Conservation (phyloP, 1,140 invertebrate species). For the Cyclargus thomasi region DNA sequence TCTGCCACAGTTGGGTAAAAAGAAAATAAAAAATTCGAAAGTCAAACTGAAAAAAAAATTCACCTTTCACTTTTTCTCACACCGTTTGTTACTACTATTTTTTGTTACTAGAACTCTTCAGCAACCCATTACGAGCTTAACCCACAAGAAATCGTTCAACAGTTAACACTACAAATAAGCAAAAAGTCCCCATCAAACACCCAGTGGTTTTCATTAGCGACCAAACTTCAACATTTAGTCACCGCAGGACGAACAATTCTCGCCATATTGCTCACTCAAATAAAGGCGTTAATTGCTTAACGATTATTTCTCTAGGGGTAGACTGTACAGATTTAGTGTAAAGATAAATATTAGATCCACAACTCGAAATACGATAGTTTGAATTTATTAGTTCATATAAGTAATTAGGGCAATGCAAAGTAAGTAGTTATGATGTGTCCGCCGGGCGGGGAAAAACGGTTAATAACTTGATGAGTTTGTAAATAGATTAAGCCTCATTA, state of each 20-base stretch:
- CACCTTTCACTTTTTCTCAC: too few species aligned
- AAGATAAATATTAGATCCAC: neutral
- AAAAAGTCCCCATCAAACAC: constrained; percentile 5
- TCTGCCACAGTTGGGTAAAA: too few species aligned
- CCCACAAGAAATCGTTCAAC: constrained; percentile 22
- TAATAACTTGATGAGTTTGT: neutral
- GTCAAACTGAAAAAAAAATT: too few species aligned
- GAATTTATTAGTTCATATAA: constrained; percentile 6
- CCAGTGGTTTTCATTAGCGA: neutral
- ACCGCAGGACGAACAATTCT: neutral
- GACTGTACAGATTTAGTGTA: neutral
- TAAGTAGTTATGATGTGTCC: neutral
- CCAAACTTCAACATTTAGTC: neutral
- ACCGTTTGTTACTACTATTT: too few species aligned
- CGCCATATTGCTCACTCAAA: neutral
- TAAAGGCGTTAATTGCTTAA: neutral
- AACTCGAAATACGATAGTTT: neutral
- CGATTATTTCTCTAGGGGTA: neutral
- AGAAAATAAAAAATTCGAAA: too few species aligned
- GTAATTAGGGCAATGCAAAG: neutral
- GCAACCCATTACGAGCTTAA: constrained; percentile 25
- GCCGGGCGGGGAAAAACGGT: neutral
- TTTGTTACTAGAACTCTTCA: too few species aligned
- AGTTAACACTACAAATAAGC: constrained; percentile 24
- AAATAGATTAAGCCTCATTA: neutral